These are phyloP conservation scores for Drosophila formosana DNA, from an alignment of 2,888 invertebrate species.

Conservation along the genomic window DNA sequence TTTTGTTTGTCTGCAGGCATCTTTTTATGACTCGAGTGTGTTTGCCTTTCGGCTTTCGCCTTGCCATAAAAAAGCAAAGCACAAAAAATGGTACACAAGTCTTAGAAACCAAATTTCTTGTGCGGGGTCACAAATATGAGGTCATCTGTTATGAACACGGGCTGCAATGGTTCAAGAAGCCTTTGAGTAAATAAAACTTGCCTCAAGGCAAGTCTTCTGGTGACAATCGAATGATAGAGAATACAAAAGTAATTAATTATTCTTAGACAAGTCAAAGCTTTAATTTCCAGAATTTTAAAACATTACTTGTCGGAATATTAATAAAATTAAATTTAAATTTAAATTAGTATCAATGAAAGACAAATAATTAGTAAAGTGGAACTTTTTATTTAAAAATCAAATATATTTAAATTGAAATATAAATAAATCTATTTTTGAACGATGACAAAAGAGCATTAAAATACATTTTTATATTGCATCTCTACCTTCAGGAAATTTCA, in stretches of 20 bases:
- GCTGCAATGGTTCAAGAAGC: slow-evolving; percentile 65
- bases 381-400: no score
- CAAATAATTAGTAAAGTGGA: no score
- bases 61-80: slow-evolving; percentile 80
- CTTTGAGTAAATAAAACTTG: slow-evolving; percentile 74
- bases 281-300: not conserved
- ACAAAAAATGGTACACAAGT: slow-evolving; percentile 51
- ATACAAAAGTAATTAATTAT: not conserved
- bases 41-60: slow-evolving; percentile 85
- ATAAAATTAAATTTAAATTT: no score
- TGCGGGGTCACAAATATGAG: slow-evolving; percentile 76
- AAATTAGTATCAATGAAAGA: no score
- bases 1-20: slow-evolving; percentile 83
- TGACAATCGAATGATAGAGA: slow-evolving; percentile 31
- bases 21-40: slow-evolving; percentile 85
- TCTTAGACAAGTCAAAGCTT: not conserved
- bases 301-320: no score
- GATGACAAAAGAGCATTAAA: no score
- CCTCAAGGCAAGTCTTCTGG: not conserved
- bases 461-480: no score
- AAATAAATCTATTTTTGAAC: no score
- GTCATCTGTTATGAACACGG: slow-evolving; percentile 83
- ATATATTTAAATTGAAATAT: no score
- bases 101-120: slow-evolving; percentile 80
- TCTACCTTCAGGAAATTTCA: no score